Conservation (phyloP, 2,888 invertebrate genomes). For the Pyrocoelia pectoralis region DNA sequence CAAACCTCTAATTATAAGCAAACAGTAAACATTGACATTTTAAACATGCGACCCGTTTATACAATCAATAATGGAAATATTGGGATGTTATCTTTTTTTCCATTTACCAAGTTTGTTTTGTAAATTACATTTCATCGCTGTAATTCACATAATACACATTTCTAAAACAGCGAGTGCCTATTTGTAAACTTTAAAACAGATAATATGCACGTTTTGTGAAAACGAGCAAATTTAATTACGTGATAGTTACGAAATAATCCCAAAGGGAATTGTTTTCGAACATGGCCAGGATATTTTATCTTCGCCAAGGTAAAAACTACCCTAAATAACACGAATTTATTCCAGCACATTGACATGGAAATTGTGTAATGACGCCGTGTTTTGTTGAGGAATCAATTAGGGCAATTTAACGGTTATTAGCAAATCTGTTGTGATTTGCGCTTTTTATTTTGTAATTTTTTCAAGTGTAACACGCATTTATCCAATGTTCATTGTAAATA, state of each 20-base stretch:
- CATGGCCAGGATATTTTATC: background rate
- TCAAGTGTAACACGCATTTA: background rate
- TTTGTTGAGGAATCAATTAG: background rate
- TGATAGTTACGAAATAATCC: background rate
- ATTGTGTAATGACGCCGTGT: background rate
- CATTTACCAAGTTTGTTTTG: background rate
- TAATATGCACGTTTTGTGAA: background rate
- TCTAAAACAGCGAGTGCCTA: background rate
- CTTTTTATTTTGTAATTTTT: background rate
- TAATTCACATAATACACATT: background rate
- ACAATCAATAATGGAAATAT: background rate
- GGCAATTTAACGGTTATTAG: background rate
- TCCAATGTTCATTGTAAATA: too few relatives aligned
- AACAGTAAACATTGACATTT: background rate
- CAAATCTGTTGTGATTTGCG: background rate
- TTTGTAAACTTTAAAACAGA: background rate
- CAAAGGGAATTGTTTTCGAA: background rate
- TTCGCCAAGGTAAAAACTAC: background rate
- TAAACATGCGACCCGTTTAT: background rate
- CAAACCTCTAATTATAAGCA: background rate
- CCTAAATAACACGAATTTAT: background rate
- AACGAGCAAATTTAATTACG: background rate
- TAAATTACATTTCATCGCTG: background rate
- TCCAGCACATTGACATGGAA: background rate
- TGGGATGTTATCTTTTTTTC: too few relatives aligned